A percentile compares a stretch with the other conserved stretches of the same genome.
These are phyloP conservation scores for Lontra canadensis DNA, from an alignment of 2,113 vertebrate genomes.

Conservation along the genomic window DNA sequence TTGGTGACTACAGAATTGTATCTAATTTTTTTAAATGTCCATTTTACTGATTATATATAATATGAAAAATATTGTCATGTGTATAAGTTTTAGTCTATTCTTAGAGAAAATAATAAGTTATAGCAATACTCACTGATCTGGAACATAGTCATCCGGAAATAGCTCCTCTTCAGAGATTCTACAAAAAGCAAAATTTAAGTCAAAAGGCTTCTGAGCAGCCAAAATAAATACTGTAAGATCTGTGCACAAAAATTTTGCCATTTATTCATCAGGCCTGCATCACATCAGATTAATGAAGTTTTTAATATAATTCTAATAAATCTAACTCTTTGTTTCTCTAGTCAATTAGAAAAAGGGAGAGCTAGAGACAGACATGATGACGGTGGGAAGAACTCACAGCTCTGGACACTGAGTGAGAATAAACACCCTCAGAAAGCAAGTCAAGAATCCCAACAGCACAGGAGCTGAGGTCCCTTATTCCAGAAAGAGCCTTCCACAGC, in stretches of 20 bases:
- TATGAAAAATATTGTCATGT: background rate
- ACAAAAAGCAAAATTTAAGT: background rate
- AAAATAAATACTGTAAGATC: background rate
- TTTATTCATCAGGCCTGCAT: background rate
- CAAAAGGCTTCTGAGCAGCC: background rate
- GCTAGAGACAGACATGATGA: background rate
- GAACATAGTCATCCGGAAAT: background rate
- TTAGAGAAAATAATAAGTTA: background rate
- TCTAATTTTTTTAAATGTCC: background rate
- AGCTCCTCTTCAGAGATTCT: conserved; percentile 12
- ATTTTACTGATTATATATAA: background rate
- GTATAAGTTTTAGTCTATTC: background rate
- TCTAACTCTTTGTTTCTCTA: background rate
- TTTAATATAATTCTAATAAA: background rate
- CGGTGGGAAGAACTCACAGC: background rate
- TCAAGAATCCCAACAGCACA: background rate
- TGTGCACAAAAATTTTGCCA: background rate
- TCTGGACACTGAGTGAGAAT: background rate
- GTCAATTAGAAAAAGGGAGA: background rate
- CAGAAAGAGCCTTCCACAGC: background rate
- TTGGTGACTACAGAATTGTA: background rate
- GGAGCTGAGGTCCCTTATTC: background rate
- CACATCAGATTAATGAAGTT: background rate
- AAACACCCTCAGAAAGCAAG: background rate
- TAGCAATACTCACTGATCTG: background rate